Percentiles rank a stretch among this genome's conserved stretches.
Evolutionary conservation across 1,140 invertebrate species (phyloP).

Genomic region (Melanaphis sacchari): DNA sequence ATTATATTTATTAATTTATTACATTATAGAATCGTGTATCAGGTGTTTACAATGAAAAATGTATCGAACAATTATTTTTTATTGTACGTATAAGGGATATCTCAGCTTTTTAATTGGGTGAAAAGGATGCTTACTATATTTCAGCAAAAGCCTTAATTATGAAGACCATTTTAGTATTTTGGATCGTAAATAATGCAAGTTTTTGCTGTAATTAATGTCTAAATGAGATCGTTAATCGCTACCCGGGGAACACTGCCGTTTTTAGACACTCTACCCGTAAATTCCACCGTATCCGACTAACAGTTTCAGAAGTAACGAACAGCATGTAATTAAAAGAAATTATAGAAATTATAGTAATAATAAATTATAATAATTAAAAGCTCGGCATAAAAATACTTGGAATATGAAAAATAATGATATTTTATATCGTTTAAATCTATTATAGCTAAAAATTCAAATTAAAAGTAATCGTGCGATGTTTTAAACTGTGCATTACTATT

Average conservation of each 20-base stretch:
- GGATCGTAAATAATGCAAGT: constrained; percentile 44
- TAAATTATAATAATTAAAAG: constrained; percentile 14
- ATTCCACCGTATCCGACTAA: constrained; percentile 5
- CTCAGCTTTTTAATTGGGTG: constrained; percentile 49
- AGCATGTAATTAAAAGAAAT: constrained; percentile 28
- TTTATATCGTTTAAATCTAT: neutral
- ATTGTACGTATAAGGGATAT: neutral
- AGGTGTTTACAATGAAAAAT: constrained; percentile 46
- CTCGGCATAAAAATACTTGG: neutral
- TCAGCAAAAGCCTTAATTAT: constrained; percentile 54
- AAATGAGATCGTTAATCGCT: constrained; percentile 54
- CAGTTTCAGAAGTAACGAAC: constrained; percentile 31
- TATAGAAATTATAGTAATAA: constrained; percentile 8
- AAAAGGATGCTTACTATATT: constrained; percentile 45
- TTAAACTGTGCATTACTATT: neutral
- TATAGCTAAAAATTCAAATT: neutral
- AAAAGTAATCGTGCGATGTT: neutral
- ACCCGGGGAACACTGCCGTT: constrained; percentile 18
- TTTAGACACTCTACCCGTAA: neutral
- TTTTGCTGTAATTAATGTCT: constrained; percentile 47
- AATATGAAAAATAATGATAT: neutral
- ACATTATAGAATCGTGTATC: neutral
- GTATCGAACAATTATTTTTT: constrained; percentile 51
- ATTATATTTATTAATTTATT: neutral
- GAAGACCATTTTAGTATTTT: constrained; percentile 52